Evolutionary conservation across 2,113 vertebrate genomes (phyloP).

Genomic region (Rhinogobius similis): DNA sequence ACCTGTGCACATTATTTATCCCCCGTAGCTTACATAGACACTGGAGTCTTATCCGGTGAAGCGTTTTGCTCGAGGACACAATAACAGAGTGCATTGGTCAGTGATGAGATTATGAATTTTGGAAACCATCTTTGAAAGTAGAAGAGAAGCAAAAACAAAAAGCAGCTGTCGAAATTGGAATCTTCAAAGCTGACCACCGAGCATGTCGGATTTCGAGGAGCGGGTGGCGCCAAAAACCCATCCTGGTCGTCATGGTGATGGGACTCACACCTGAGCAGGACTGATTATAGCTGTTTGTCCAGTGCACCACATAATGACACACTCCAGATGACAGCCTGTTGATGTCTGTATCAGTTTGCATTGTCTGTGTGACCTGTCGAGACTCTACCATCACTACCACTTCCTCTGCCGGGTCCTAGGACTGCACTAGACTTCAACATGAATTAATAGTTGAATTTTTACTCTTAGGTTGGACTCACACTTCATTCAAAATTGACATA

Average conservation of each 20-base stretch:
- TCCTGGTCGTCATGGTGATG: neutral
- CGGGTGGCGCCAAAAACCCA: neutral
- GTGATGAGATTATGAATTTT: neutral
- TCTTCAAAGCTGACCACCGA: neutral
- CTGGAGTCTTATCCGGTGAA: too few relatives aligned
- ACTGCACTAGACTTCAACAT: too few relatives aligned
- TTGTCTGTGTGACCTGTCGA: neutral
- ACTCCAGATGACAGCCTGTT: neutral
- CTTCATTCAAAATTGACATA: too few relatives aligned
- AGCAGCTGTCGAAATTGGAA: neutral
- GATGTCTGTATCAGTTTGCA: neutral
- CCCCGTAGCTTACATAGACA: too few relatives aligned
- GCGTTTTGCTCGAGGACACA: too few relatives aligned
- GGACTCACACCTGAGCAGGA: neutral
- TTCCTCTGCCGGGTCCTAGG: too few relatives aligned
- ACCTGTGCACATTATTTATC: too few relatives aligned
- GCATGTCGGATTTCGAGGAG: neutral
- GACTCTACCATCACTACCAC: too few relatives aligned
- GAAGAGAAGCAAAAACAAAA: too few relatives aligned
- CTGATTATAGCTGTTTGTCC: constrained; percentile 1
- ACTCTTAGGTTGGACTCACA: too few relatives aligned
- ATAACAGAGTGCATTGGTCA: neutral
- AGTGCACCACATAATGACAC: neutral
- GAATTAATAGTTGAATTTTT: too few relatives aligned
- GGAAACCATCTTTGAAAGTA: neutral